A percentile compares a stretch with the other conserved stretches of the same genome.
Evolutionary conservation across 2,797 vertebrate species (phyloP).

Genomic region (Macrochelys suwanniensis): DNA sequence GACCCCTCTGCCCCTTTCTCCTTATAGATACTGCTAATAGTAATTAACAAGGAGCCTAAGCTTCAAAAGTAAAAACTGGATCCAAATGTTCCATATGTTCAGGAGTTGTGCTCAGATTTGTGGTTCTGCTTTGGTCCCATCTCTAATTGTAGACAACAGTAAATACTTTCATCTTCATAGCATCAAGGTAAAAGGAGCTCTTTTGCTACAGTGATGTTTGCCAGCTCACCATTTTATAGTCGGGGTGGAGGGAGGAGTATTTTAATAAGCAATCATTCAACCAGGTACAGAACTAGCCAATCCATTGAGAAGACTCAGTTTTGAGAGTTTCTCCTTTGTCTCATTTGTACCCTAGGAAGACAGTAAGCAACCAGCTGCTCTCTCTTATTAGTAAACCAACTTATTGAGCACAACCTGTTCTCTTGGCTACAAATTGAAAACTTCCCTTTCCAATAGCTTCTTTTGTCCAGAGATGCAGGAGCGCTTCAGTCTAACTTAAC

Average conservation of each 20-base stretch:
- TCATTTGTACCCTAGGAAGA: background rate
- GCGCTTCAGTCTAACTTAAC: background rate
- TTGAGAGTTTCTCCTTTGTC: background rate
- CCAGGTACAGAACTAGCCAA: background rate
- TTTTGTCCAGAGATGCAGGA: background rate
- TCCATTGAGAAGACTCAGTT: background rate
- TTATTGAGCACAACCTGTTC: accelerated
- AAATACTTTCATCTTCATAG: background rate
- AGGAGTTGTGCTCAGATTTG: background rate
- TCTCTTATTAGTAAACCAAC: background rate
- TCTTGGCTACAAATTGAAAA: background rate
- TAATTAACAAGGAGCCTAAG: background rate
- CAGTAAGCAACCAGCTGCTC: background rate
- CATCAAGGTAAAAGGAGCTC: background rate
- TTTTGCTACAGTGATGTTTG: background rate
- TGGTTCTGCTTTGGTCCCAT: background rate
- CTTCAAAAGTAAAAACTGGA: background rate
- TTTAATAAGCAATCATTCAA: background rate
- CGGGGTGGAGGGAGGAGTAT: background rate
- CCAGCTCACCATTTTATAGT: background rate
- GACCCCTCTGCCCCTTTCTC: background rate
- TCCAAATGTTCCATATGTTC: background rate
- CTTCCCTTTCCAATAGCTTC: background rate
- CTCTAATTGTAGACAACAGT: background rate
- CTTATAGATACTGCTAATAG: background rate